Percentiles rank a stretch among this genome's conserved stretches.
Conservation (phyloP, 2,113 vertebrate species). For the Catharus fuscescens region DNA sequence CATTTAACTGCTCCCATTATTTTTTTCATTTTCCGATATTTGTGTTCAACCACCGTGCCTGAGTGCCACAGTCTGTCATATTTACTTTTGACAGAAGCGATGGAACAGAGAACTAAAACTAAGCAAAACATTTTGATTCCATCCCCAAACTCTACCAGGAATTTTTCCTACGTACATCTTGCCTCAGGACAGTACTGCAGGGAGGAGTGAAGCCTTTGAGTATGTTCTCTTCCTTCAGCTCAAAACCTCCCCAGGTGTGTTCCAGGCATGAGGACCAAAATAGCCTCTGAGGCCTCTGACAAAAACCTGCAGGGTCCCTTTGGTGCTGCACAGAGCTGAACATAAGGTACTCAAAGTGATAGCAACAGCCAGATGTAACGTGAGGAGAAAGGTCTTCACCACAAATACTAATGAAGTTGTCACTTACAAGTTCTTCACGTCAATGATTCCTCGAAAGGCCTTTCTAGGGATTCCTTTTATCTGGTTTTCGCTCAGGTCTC, state of each 20-base stretch:
- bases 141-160: background rate
- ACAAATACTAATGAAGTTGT: constrained; percentile 16
- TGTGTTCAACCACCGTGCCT: background rate
- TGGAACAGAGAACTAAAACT: background rate
- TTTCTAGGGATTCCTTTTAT: constrained; percentile 97
- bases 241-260: background rate
- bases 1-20: background rate
- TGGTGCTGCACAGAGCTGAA: background rate
- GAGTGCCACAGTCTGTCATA: background rate
- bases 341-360: fast-evolving
- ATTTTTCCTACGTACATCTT: background rate
- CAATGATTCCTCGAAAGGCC: constrained; percentile 94
- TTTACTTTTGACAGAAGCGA: background rate
- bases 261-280: background rate
- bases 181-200: background rate
- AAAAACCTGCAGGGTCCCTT: background rate
- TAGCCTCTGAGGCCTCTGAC: background rate
- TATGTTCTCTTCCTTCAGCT: background rate
- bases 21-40: background rate
- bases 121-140: background rate
- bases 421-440: constrained; percentile 97
- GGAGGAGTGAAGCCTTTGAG: background rate
- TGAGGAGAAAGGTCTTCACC: background rate
- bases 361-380: background rate
- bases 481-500: constrained; percentile 98